Evolutionary conservation across 2,797 vertebrate species (phyloP).

Genomic region (Eulemur rubriventer): DNA sequence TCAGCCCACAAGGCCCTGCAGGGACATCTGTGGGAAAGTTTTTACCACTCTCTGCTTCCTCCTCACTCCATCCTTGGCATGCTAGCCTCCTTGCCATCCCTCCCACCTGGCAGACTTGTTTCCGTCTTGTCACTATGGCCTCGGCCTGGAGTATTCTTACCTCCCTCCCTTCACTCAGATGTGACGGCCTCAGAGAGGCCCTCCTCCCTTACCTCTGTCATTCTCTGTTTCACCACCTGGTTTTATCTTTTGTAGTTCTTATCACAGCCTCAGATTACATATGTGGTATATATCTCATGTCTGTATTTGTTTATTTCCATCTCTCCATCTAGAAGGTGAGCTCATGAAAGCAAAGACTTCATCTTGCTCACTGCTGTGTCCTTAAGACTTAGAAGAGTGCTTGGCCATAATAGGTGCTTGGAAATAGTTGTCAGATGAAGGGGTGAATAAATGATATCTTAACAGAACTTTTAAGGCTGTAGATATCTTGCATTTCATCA

Average conservation of each 20-base stretch:
- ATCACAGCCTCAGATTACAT: not conserved
- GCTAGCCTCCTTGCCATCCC: not conserved
- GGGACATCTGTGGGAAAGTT: not conserved
- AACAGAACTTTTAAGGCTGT: not conserved
- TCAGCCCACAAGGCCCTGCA: not conserved
- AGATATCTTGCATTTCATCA: not conserved
- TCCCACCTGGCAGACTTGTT: not conserved
- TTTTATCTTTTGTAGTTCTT: constrained; percentile 8
- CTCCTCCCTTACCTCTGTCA: not conserved
- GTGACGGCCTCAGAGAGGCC: not conserved
- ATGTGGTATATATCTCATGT: not conserved
- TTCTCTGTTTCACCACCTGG: not conserved
- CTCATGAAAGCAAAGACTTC: not conserved
- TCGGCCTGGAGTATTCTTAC: not conserved
- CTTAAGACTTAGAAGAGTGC: not conserved
- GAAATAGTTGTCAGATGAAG: not conserved
- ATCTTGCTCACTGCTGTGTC: too few species aligned
- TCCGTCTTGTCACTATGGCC: not conserved
- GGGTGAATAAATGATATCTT: not conserved
- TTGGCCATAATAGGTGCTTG: not conserved
- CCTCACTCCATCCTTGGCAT: not conserved
- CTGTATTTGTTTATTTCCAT: not conserved
- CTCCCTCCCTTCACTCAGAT: not conserved
- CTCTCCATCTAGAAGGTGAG: not conserved
- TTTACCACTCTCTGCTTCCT: not conserved